phyloP scores from a whole-genome alignment of 2,888 invertebrate species.

The Eudasyphora cyanicolor region DNA sequence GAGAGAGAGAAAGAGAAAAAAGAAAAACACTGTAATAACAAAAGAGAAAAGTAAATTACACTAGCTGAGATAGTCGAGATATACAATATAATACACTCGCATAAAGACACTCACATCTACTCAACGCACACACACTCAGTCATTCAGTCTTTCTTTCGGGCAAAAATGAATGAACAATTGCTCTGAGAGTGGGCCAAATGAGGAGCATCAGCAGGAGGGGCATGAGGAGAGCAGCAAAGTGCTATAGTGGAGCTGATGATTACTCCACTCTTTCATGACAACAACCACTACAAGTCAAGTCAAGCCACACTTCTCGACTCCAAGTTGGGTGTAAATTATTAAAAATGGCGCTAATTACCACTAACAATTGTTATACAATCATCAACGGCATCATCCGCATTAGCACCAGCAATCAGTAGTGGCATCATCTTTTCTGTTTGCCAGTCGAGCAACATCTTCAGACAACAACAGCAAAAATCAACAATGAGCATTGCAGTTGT shows the following conservation, averaged over 20 bases:
- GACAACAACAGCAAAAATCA: no score
- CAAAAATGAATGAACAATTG: background rate
- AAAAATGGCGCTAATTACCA: conserved; percentile 63
- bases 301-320: background rate
- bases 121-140: background rate
- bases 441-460: background rate
- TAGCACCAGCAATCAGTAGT: background rate
- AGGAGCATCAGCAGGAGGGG: no score
- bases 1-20: background rate
- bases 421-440: background rate
- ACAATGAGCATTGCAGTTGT: no score
- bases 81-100: no score
- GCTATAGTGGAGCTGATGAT: conserved; percentile 13
- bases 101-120: background rate
- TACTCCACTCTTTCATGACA: background rate
- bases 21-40: no score
- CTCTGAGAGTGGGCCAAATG: background rate
- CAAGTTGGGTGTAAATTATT: conserved; percentile 15
- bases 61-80: background rate
- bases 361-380: conserved; percentile 61
- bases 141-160: background rate
- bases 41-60: background rate
- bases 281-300: background rate
- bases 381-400: conserved; percentile 38
- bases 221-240: background rate